Evolutionary conservation across 2,797 vertebrate genomes (phyloP).

Genomic region (Heterohyrax brucei): DNA sequence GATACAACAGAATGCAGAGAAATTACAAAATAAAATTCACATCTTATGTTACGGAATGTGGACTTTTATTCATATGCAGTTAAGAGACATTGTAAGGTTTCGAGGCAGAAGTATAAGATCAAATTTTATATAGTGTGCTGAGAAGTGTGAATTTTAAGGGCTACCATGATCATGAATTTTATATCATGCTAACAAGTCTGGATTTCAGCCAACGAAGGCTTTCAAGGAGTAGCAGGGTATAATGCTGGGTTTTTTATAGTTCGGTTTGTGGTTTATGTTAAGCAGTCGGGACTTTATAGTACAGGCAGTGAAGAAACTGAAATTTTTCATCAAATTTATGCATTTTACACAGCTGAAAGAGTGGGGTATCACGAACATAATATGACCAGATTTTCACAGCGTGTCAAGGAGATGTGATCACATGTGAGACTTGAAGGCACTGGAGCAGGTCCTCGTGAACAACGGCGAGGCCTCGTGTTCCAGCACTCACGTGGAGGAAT

Average conservation of each 20-base stretch:
- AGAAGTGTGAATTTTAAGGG: conserved; percentile 74
- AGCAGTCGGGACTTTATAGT: conserved; percentile 50
- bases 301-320: conserved; percentile 32
- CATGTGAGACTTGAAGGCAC: neutral
- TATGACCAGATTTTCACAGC: conserved; percentile 29
- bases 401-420: conserved; percentile 51
- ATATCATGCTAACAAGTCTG: conserved; percentile 62
- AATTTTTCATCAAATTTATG: neutral
- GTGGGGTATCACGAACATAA: conserved; percentile 48
- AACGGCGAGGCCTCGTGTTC: neutral
- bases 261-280: conserved; percentile 23
- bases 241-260: conserved; percentile 35
- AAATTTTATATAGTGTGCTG: conserved; percentile 55
- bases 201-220: conserved; percentile 41
- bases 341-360: neutral
- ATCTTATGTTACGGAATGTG: conserved; percentile 45
- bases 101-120: conserved; percentile 22
- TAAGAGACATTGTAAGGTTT: conserved; percentile 18
- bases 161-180: conserved; percentile 70
- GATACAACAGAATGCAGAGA: conserved; percentile 7
- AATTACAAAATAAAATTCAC: conserved; percentile 68
- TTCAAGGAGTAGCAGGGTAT: conserved; percentile 28
- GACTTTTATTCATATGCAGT: neutral
- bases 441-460: neutral
- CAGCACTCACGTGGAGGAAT: neutral